A percentile compares a stretch with the other conserved stretches of the same genome.
These are phyloP conservation scores for Toxotes lorentzi DNA, from an alignment of 2,797 vertebrate species.

Conservation along the genomic window DNA sequence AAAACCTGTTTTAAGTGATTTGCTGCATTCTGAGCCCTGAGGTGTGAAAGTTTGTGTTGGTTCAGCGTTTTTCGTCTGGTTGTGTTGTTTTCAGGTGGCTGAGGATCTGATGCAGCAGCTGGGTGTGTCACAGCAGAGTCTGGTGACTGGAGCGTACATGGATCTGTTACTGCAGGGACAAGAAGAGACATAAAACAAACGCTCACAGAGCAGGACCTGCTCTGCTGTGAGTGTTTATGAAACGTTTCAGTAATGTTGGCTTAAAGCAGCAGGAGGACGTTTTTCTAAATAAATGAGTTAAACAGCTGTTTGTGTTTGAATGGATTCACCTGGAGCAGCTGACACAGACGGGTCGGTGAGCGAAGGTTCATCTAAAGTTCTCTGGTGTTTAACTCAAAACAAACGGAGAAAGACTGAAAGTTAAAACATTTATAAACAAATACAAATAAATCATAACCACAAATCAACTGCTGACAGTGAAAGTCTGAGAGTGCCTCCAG, in stretches of 20 bases:
- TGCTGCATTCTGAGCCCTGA: background rate
- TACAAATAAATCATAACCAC: too few species aligned
- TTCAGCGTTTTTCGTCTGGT: background rate
- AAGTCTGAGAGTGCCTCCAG: background rate
- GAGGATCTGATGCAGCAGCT: slow-evolving; percentile 84
- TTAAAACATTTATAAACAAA: too few species aligned
- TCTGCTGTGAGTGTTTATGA: too few species aligned
- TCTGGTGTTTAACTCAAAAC: too few species aligned
- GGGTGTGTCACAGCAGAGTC: slow-evolving; percentile 79
- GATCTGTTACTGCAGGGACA: slow-evolving; percentile 84
- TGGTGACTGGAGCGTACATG: slow-evolving; percentile 88
- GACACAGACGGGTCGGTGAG: background rate
- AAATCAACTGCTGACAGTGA: background rate
- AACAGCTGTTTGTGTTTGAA: background rate
- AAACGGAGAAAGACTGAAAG: too few species aligned
- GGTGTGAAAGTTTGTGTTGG: background rate
- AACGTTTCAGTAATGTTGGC: too few species aligned
- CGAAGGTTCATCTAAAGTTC: too few species aligned
- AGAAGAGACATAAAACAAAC: slow-evolving; percentile 40
- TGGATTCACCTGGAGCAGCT: background rate
- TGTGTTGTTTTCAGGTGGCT: slow-evolving; percentile 68
- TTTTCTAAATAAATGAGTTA: slow-evolving; percentile 18
- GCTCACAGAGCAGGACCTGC: too few species aligned
- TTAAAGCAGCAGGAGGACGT: background rate
- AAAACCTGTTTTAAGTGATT: too few species aligned